Evolutionary conservation across 2,888 invertebrate species (phyloP).

Genomic region (Gymnoscelis rufifasciata): DNA sequence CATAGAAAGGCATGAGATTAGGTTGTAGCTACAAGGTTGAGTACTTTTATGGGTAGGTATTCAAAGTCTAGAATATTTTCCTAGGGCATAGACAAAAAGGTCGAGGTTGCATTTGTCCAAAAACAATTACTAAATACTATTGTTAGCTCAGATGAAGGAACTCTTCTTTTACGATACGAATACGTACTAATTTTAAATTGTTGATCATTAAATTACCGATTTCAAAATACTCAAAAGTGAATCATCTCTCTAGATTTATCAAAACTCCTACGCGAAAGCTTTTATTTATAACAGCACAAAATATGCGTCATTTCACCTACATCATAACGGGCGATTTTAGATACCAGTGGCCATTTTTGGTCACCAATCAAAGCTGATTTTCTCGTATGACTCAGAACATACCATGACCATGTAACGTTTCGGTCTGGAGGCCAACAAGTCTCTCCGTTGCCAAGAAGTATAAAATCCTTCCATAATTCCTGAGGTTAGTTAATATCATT

Average conservation of each 20-base stretch:
- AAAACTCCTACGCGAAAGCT: not conserved
- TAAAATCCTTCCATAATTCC: not conserved
- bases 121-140: no score
- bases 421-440: not conserved
- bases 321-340: not conserved
- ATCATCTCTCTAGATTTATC: not conserved
- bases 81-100: no score
- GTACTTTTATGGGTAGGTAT: no score
- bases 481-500: no score
- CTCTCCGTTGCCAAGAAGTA: not conserved
- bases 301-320: slow-evolving; percentile 1
- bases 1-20: no score
- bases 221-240: not conserved
- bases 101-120: no score
- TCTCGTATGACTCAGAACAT: not conserved
- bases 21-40: no score
- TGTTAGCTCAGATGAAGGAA: no score
- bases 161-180: no score
- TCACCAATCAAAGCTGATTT: not conserved
- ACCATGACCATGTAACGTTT: not conserved
- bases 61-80: no score
- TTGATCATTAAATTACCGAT: not conserved
- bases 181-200: no score
- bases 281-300: slow-evolving; percentile 2
- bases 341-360: not conserved